Percentiles rank a stretch among this genome's conserved stretches.
phyloP scores from a whole-genome alignment of 2,888 invertebrate genomes.

The Emmelina monodactyla region DNA sequence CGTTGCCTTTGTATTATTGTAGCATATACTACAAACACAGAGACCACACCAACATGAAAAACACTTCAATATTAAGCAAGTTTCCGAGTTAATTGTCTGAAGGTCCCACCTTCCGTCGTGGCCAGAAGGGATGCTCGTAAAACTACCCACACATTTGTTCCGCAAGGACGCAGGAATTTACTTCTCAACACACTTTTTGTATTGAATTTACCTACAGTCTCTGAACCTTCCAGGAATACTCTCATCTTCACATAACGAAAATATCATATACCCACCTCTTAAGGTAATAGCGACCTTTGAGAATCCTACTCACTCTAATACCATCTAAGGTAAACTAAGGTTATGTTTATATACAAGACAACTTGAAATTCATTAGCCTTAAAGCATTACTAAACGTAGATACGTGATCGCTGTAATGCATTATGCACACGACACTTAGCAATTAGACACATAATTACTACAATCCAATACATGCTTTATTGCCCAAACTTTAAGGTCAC shows the following conservation, averaged over 20 bases:
- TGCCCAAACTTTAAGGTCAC: neutral
- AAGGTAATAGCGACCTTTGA: too few relatives aligned
- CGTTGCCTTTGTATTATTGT: too few relatives aligned
- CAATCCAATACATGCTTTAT: neutral
- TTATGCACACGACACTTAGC: slow-evolving; percentile 26
- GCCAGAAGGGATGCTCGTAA: slow-evolving; percentile 39
- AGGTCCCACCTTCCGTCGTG: slow-evolving; percentile 23
- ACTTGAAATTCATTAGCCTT: neutral
- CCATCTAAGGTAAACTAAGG: too few relatives aligned
- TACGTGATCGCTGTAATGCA: slow-evolving; percentile 17
- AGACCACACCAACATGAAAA: too few relatives aligned
- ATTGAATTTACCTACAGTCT: slow-evolving; percentile 38
- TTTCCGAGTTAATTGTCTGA: too few relatives aligned
- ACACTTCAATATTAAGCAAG: too few relatives aligned
- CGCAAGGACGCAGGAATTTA: slow-evolving; percentile 28
- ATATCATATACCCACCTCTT: too few relatives aligned
- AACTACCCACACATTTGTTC: slow-evolving; percentile 35
- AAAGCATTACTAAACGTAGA: neutral
- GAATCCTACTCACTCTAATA: too few relatives aligned
- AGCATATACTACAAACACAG: too few relatives aligned
- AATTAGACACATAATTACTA: slow-evolving; percentile 21
- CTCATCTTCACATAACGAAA: too few relatives aligned
- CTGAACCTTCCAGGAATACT: too few relatives aligned
- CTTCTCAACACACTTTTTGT: neutral
- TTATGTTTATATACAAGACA: too few relatives aligned